A percentile compares a stretch with the other conserved stretches of the same genome.
Conservation (phyloP, 2,797 vertebrate species). For the Tragelaphus oryx region DNA sequence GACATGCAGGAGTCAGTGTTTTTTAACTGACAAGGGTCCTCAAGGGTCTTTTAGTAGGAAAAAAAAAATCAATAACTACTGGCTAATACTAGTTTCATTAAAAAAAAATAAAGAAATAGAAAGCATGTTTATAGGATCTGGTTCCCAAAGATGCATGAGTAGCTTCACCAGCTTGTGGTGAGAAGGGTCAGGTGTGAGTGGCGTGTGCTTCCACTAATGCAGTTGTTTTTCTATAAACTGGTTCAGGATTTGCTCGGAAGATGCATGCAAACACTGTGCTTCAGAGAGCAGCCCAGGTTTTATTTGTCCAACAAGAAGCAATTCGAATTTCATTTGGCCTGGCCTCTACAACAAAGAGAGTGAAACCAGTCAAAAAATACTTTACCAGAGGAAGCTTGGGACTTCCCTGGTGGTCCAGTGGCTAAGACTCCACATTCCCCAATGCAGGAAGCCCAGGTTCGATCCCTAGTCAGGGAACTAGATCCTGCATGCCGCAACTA, state of each 20-base stretch:
- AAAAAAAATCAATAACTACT: background rate
- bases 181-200: background rate
- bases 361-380: background rate
- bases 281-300: background rate
- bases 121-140: background rate
- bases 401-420: background rate
- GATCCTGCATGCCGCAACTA: accelerated
- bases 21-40: background rate
- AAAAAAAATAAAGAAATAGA: background rate
- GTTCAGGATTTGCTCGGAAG: background rate
- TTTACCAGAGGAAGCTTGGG: background rate
- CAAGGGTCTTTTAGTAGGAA: background rate
- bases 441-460: background rate
- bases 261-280: background rate
- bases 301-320: background rate
- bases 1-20: background rate
- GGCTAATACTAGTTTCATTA: background rate
- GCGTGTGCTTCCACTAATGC: accelerated
- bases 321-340: background rate
- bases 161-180: background rate
- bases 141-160: background rate
- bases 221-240: background rate
- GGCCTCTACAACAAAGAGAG: background rate
- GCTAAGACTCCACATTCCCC: background rate
- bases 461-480: background rate